Evolutionary conservation across 1,140 invertebrate species (phyloP), one percentile per base, ranked within the genome.

Genomic region (Sarcophaga bullata): DNA sequence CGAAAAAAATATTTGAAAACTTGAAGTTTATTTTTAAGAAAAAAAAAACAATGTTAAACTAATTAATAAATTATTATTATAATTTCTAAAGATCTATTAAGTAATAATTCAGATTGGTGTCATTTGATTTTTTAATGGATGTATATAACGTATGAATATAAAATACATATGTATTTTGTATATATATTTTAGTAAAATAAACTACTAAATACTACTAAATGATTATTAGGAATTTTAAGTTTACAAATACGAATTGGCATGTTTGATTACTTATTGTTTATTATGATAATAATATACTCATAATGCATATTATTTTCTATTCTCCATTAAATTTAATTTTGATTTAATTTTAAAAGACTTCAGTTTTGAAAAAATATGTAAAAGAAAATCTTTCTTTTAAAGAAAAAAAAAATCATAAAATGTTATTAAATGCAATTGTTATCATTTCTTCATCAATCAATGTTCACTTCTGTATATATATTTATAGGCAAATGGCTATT

Each of bases 211-310:
- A 37, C 25, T 10, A 11, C 25, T 47, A 46, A 76, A 76, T 76
- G 47, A 46, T 76, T 47, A 76, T 48, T 48, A 76, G 48, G 48
- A 76, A 76, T 48, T 48, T n/a, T 48, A 76, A 76, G 48, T 48
- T 48, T 47, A 48, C 46, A 76, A 76, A 76, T 76, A 47, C 73
- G 48, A 76, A 76, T 76, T 48, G 46, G 73, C 48, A 76, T 50
- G 48, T 76, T 17, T n/a, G 48, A 17, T 76, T 47, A 17, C 4
- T 48, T 47, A 8, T 47, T 47, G 25, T 75, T 47, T 75, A 46
- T 13, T 76, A 47, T 76, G n/a, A 48, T n/a, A 47, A 15, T 48
- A 76, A 50, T 48, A 76, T 46, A 76, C n/a, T 13, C 7, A n/a
- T 76, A 37, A 37, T 37, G 25, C 25, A 37, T 37, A 37, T 37